Evolutionary conservation across 2,888 invertebrate species (phyloP), one percentile per base, ranked within the genome.

Genomic region (Andricus quercusramuli): DNA sequence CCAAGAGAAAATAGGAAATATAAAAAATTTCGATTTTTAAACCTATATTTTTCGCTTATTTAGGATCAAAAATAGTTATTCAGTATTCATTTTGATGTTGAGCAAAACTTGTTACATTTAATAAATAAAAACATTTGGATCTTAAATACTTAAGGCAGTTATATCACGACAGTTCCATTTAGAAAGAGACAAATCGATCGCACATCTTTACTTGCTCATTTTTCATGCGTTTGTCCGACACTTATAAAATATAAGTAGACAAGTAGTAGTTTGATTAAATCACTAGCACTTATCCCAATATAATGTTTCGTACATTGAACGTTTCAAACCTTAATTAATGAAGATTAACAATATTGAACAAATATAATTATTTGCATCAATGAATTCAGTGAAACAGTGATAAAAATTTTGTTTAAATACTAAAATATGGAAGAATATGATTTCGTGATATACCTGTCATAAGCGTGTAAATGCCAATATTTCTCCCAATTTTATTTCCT

Each of bases 1-100:
- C 70, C 79, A 80, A 41, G 3, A 56, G 51, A 47, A 67, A 78
- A 79, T 68, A 77, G 56, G 76, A 62, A 79, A 81, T 83, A 83
- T 29, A 64, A 68, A 79, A 78, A 78, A 64, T 56, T 67, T 78
- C 78, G 66, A 77, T 82, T 32, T 66, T 76, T 22, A 51, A 66
- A 66, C 41, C 78, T 51, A 62, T 25, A 6, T 62, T 25, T 25
- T 13, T 62, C 22, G 13, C 62, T 62, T 25, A 62, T 3, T 62
- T 62, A 13, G 1, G 62, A 25, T 25, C 25, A 25, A 62, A 62
- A 62, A 62, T 62, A 62, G 62, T 22, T 62, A 25, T 62, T 13
- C 15, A 62, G 25, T 25, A 62, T 62, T 62, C 13, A 62, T 62
- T 62, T 25, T 25, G 22, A 25, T 25, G 25, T 25, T 62, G 62